A percentile compares a stretch with the other conserved stretches of the same genome.
Conservation (phyloP, 2,888 invertebrate genomes). For the Apamea epomidion region DNA sequence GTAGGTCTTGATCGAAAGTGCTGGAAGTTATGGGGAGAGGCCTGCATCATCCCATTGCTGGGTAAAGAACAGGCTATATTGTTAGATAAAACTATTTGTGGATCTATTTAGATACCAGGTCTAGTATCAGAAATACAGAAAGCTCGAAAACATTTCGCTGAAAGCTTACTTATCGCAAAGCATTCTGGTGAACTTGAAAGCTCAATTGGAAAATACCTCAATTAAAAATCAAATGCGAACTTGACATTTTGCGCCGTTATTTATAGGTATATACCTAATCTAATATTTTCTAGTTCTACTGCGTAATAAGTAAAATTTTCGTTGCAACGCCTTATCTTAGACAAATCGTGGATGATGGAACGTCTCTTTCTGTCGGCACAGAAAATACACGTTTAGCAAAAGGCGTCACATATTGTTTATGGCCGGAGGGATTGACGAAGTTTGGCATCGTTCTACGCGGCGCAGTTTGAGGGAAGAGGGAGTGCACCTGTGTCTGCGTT, state of each 20-base stretch:
- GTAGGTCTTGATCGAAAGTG: not conserved
- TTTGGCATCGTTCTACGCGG: not conserved
- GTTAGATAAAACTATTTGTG: not conserved
- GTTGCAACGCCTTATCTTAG: not conserved
- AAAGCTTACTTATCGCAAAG: not conserved
- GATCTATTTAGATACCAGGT: not conserved
- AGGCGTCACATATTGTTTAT: not conserved
- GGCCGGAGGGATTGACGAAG: not conserved
- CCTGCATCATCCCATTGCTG: not conserved
- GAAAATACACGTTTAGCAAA: not conserved
- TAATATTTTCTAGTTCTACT: conserved; percentile 16
- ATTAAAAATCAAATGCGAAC: not conserved
- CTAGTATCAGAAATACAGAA: not conserved
- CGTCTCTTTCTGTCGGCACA: not conserved
- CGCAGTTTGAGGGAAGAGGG: not conserved
- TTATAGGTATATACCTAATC: not conserved
- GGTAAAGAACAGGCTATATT: not conserved
- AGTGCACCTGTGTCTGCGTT: not conserved
- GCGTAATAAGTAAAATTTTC: not conserved
- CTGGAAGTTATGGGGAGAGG: not conserved
- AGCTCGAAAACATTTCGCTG: not conserved
- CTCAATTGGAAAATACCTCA: not conserved
- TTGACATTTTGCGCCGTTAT: conserved; percentile 14
- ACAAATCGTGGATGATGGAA: not conserved
- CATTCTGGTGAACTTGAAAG: not conserved